These are phyloP conservation scores for Chironomus tepperi DNA, from an alignment of 1,140 invertebrate genomes.

Conservation along the genomic window DNA sequence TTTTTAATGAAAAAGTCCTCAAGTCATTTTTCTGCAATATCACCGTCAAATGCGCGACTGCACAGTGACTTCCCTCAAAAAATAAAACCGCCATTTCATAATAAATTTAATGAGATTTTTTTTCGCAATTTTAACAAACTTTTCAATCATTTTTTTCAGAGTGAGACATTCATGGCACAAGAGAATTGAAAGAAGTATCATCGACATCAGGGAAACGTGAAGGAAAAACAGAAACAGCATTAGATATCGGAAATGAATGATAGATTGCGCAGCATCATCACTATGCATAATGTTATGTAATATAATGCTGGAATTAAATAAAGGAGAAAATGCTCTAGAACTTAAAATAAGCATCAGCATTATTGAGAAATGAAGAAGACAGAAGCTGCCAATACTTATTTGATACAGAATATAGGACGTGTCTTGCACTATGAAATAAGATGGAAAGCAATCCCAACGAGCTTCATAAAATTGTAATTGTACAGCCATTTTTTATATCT, in stretches of 20 bases:
- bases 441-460: neutral
- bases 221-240: neutral
- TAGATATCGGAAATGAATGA: neutral
- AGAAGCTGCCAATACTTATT: neutral
- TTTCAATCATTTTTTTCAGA: neutral
- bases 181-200: neutral
- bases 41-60: no score
- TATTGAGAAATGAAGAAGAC: neutral
- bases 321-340: no score
- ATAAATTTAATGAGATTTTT: neutral
- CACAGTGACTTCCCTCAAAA: no score
- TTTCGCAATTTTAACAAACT: neutral
- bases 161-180: neutral
- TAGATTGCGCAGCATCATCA: neutral
- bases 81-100: no score
- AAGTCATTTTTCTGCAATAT: no score
- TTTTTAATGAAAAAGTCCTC: no score
- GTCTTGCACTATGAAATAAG: conserved; percentile 18
- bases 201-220: neutral
- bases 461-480: neutral
- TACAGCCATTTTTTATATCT: no score
- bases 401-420: conserved; percentile 14
- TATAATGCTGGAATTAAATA: no score
- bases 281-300: no score
- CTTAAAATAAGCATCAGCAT: neutral